Evolutionary conservation across 2,888 invertebrate genomes (phyloP).

Genomic region (Stramonita haemastoma): DNA sequence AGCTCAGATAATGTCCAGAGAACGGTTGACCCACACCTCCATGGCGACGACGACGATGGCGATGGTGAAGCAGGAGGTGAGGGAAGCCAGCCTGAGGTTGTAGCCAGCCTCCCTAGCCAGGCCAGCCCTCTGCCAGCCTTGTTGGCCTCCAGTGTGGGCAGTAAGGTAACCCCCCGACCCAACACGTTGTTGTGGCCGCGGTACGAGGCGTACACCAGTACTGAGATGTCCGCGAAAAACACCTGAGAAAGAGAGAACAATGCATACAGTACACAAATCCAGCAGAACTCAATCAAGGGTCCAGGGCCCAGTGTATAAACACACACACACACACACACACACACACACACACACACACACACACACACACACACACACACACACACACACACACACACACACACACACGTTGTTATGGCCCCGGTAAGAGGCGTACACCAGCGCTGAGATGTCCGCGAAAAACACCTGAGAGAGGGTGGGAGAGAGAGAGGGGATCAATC

Average conservation of each 20-base stretch:
- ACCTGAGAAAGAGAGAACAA: not conserved
- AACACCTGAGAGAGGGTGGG: too few relatives aligned
- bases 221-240: constrained; percentile 24
- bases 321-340: too few relatives aligned
- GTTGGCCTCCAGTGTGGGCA: constrained; percentile 26
- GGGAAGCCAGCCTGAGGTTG: constrained; percentile 34
- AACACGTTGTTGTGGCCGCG: constrained; percentile 33
- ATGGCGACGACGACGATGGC: not conserved
- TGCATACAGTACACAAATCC: too few relatives aligned
- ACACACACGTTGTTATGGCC: too few relatives aligned
- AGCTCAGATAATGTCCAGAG: not conserved
- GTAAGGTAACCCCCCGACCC: not conserved
- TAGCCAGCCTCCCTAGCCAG: constrained; percentile 41
- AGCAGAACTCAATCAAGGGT: too few relatives aligned
- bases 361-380: too few relatives aligned
- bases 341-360: too few relatives aligned
- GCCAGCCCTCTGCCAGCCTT: not conserved
- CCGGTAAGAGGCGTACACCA: too few relatives aligned
- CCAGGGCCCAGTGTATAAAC: too few relatives aligned
- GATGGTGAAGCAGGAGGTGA: constrained; percentile 18
- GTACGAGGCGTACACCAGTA: constrained; percentile 23
- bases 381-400: too few relatives aligned
- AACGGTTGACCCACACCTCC: not conserved
- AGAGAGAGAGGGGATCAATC: too few relatives aligned
- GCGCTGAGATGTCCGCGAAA: too few relatives aligned